Percentiles rank a stretch among this genome's conserved stretches.
Evolutionary conservation across 2,888 invertebrate genomes (phyloP).

Genomic region (Sinotaia quadrata): DNA sequence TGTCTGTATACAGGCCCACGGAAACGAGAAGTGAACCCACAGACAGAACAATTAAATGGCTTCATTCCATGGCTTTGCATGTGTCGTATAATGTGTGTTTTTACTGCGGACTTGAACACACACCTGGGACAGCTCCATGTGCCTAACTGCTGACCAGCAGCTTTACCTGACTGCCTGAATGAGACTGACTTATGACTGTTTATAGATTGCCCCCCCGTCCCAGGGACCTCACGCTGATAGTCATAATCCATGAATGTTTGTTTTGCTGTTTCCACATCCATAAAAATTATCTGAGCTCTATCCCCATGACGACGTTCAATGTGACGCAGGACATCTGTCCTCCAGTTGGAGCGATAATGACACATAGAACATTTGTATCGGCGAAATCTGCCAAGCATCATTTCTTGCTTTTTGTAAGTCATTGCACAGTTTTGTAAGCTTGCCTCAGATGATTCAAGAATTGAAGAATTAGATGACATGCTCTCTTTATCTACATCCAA

Average conservation of each 20-base stretch:
- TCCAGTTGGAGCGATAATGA: conserved; percentile 94
- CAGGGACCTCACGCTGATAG: conserved; percentile 25
- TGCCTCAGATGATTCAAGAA: background rate
- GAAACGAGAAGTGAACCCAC: conserved; percentile 71
- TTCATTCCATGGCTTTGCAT: conserved; percentile 59
- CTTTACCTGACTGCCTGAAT: background rate
- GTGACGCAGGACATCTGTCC: conserved; percentile 97
- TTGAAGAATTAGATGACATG: background rate
- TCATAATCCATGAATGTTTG: conserved; percentile 54
- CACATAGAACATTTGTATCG: conserved; percentile 91
- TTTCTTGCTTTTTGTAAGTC: conserved; percentile 21
- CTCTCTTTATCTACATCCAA: background rate
- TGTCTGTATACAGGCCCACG: conserved; percentile 70
- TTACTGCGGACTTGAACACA: conserved; percentile 76
- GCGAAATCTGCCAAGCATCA: conserved; percentile 22
- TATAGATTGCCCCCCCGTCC: background rate
- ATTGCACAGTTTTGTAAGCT: background rate
- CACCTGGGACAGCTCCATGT: conserved; percentile 94
- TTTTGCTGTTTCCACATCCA: conserved; percentile 55
- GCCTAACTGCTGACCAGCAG: conserved; percentile 40
- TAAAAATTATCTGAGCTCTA: conserved; percentile 46
- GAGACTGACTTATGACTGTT: background rate
- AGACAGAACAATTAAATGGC: conserved; percentile 66
- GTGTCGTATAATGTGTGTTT: conserved; percentile 62
- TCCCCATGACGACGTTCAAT: conserved; percentile 77